These are phyloP conservation scores for Orchestes rusci DNA, from an alignment of 2,888 invertebrate species.

Conservation along the genomic window DNA sequence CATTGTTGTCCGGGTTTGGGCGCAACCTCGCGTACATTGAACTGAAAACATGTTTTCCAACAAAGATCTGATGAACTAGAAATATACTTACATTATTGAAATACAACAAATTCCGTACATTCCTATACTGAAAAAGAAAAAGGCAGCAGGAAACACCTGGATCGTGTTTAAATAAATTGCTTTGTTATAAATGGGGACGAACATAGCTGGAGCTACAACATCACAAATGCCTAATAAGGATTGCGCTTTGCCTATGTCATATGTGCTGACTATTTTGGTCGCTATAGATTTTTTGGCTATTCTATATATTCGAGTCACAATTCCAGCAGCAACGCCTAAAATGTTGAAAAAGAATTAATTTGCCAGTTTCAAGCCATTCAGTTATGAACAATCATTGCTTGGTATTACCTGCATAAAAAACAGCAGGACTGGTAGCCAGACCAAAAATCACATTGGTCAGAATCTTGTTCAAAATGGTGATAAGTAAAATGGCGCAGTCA, in stretches of 20 bases:
- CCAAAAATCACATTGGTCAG: conserved; percentile 40
- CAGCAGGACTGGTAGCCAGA: conserved; percentile 33
- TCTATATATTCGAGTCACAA: conserved; percentile 35
- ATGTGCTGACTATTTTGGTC: conserved; percentile 39
- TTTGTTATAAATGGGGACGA: conserved; percentile 50
- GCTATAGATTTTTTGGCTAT: conserved; percentile 38
- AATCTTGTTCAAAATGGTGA: conserved; percentile 42
- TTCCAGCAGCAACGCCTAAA: conserved; percentile 33
- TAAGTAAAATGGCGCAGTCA: conserved; percentile 40
- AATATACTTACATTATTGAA: conserved; percentile 31
- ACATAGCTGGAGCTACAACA: conserved; percentile 49
- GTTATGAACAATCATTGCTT: neutral
- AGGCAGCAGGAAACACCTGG: conserved; percentile 48
- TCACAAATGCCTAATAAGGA: conserved; percentile 55
- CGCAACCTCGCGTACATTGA: conserved; percentile 14
- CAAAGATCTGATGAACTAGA: too few relatives aligned
- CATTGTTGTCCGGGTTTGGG: conserved; percentile 26
- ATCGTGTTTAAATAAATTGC: conserved; percentile 49
- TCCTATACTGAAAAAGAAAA: conserved; percentile 48
- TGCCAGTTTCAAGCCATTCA: neutral
- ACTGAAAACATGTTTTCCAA: too few relatives aligned
- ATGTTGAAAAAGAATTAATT: too few relatives aligned
- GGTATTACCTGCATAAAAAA: conserved; percentile 40
- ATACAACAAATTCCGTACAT: conserved; percentile 29
- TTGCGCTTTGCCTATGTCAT: conserved; percentile 40